Conservation (phyloP, 1,140 invertebrate species). For the Conopomorpha cramerella region DNA sequence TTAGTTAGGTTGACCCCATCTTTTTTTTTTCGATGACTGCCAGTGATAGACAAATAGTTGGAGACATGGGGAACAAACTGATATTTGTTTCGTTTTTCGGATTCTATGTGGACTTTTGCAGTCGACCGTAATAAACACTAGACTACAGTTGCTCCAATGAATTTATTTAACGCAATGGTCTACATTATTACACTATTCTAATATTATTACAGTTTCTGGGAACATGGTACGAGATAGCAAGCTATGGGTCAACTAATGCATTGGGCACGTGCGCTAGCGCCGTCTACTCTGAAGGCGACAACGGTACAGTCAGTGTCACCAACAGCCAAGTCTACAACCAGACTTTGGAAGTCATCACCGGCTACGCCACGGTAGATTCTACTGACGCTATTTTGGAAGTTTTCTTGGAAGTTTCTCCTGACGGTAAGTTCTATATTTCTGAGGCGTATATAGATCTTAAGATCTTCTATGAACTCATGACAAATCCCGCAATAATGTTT, state of each 20-base stretch:
- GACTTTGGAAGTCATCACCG: not conserved
- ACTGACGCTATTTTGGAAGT: not conserved
- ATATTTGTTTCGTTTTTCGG: too few relatives aligned
- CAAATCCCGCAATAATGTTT: too few relatives aligned
- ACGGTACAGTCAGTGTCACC: not conserved
- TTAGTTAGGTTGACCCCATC: too few relatives aligned
- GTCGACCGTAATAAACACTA: too few relatives aligned
- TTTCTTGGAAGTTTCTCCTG: not conserved
- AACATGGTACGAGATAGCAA: conserved; percentile 1
- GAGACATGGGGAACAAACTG: too few relatives aligned
- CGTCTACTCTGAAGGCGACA: not conserved
- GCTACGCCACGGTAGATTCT: not conserved
- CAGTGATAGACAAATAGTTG: too few relatives aligned
- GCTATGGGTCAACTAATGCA: conserved; percentile 1
- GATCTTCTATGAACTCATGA: not conserved
- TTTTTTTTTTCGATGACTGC: too few relatives aligned
- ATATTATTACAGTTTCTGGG: not conserved
- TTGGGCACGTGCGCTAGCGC: conserved; percentile 1
- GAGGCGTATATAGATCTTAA: not conserved
- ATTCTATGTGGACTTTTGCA: too few relatives aligned
- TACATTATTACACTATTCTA: not conserved
- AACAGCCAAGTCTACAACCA: not conserved
- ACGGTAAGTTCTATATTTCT: not conserved
- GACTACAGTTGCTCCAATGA: too few relatives aligned
- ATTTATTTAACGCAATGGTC: not conserved